Percentiles rank a stretch among this genome's conserved stretches.
These are phyloP conservation scores for Dreissena rostriformis DNA, from an alignment of 1,140 invertebrate species.

Conservation along the genomic window DNA sequence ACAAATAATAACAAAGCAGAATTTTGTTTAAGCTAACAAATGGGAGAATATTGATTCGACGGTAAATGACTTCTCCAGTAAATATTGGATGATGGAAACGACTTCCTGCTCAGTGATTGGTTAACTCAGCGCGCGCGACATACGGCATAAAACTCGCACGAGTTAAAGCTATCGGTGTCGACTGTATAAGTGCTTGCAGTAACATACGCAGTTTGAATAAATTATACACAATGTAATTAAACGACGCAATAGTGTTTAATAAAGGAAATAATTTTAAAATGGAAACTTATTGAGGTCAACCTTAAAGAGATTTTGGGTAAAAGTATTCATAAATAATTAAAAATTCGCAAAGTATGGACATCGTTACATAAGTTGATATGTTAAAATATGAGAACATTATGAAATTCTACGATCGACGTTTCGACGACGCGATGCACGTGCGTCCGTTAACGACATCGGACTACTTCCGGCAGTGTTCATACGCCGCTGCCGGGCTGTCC, in stretches of 20 bases:
- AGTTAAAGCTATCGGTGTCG: neutral
- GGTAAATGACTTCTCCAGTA: constrained; percentile 54
- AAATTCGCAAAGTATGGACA: no score
- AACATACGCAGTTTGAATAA: neutral
- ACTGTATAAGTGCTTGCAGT: neutral
- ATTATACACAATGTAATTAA: neutral
- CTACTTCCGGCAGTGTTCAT: constrained; percentile 55
- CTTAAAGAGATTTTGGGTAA: no score
- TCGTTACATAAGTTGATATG: no score
- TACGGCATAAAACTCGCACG: constrained; percentile 50
- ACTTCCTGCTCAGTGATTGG: constrained; percentile 56
- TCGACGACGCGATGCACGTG: constrained; percentile 48
- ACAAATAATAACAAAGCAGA: constrained; percentile 40
- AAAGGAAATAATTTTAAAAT: no score
- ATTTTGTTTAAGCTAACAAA: constrained; percentile 22
- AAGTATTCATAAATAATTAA: no score
- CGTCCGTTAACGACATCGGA: constrained; percentile 37
- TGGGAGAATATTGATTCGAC: constrained; percentile 45
- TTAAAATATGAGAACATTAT: neutral
- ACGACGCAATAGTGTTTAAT: no score
- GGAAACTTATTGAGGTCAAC: no score
- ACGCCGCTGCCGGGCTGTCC: constrained; percentile 33
- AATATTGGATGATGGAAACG: constrained; percentile 59
- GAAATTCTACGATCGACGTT: constrained; percentile 51
- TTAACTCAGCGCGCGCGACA: constrained; percentile 41